Base-by-base conservation (phyloP, 2,888 invertebrate species). In the Pachymerium ferrugineum region DNA sequence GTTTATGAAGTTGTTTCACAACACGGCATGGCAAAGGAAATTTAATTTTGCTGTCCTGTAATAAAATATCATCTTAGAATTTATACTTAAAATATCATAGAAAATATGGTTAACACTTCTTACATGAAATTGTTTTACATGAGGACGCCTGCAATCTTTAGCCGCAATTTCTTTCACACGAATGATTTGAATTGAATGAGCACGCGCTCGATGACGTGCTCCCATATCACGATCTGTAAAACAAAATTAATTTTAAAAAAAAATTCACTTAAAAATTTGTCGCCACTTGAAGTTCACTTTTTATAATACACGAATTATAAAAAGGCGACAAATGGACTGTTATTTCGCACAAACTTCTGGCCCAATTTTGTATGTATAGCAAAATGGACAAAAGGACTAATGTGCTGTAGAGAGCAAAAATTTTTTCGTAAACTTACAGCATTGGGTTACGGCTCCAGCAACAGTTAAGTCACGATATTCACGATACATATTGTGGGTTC, bases 401-500 rank as follows among this genome's bases (percentile, higher is more conserved):
- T 62, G 62, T 28, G 22, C 10, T 16, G n/a, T 5, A 0, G 22
- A n/a, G 28, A 10, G 12, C 1, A 28, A 3, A 62, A 62, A 5
- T 62, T 14, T 12, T 14, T 2, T 5, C 1, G 3, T 3, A 62
- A 72, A 83, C 83, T 82, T 81, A 84, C 84, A 98, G 85, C 97
- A 97, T 84, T 95, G 93, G 14, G 99, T 99, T 74, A 99, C 97
- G 75, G 97, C 99, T 75, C 93, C 95, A 73, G 95, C 93, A 5
- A 96, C 93, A 75, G 94, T 92, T 79, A 97, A 86, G 84, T 99
- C 99, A 79, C 99, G 89, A 86, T 99, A 99, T 85, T 99, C 99
- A 78, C 97, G 89, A 90, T 99, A 99, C 99, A 99, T 99, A 88
- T 99, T 99, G 87, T 99, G 98, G 75, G 96, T 97, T 74, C 98